Conservation (phyloP, 2,797 vertebrate species). For the Orestias chungarensis region DNA sequence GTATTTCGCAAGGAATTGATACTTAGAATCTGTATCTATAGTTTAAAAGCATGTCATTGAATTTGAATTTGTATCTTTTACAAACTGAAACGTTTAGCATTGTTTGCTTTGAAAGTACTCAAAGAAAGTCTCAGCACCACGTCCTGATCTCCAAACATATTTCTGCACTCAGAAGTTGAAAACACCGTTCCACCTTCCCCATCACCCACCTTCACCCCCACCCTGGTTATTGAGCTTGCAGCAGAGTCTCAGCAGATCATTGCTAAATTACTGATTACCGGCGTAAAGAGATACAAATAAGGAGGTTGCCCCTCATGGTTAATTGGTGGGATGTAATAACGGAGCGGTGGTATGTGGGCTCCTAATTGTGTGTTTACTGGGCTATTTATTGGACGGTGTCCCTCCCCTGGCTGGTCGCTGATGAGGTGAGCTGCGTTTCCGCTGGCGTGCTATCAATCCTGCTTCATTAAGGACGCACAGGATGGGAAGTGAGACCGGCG, state of each 20-base stretch:
- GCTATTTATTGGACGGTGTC: slow-evolving; percentile 74
- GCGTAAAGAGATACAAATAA: slow-evolving; percentile 68
- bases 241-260: slow-evolving; percentile 60
- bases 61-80: not conserved
- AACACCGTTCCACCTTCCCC: slow-evolving; percentile 13
- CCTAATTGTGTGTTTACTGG: slow-evolving; percentile 80
- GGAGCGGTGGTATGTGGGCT: slow-evolving; percentile 66
- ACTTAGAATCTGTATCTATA: slow-evolving; percentile 1
- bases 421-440: slow-evolving; percentile 72
- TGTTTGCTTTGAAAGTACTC: not conserved
- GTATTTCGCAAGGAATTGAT: slow-evolving; percentile 22
- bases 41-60: slow-evolving; percentile 8
- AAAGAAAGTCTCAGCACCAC: not conserved
- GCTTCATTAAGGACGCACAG: slow-evolving; percentile 70
- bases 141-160: slow-evolving; percentile 6
- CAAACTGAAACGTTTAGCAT: not conserved
- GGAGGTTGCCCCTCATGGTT: slow-evolving; percentile 68
- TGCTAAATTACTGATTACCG: slow-evolving; percentile 73
- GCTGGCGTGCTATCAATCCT: slow-evolving; percentile 72
- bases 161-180: slow-evolving; percentile 15
- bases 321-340: slow-evolving; percentile 78
- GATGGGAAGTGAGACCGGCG: slow-evolving; percentile 56
- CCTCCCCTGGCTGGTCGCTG: slow-evolving; percentile 67
- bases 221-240: slow-evolving; percentile 50
- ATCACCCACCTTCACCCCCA: slow-evolving; percentile 35